phyloP scores from a whole-genome alignment of 2,888 invertebrate species.

The Pheosia gnoma region DNA sequence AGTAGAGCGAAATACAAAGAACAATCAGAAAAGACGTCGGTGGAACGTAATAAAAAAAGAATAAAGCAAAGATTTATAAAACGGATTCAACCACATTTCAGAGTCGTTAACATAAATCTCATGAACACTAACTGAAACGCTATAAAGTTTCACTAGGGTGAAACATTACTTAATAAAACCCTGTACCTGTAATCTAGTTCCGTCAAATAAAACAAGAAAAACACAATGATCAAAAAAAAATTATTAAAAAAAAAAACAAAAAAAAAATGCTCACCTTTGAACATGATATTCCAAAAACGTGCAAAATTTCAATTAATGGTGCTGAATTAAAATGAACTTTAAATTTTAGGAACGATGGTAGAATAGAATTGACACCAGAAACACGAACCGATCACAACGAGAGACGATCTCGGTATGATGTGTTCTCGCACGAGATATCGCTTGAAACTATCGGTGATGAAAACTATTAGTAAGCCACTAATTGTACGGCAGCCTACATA shows the following conservation, averaged over 20 bases:
- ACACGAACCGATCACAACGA: slow-evolving; percentile 64
- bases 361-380: slow-evolving; percentile 31
- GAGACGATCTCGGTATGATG: slow-evolving; percentile 72
- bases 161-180: slow-evolving; percentile 19
- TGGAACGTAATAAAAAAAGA: slow-evolving; percentile 31
- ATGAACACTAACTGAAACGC: slow-evolving; percentile 53
- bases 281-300: slow-evolving; percentile 12
- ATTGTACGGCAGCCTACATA: slow-evolving; percentile 82
- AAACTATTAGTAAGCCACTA: slow-evolving; percentile 81
- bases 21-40: slow-evolving; percentile 26
- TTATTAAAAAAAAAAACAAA: too few species aligned
- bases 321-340: background rate
- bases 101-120: slow-evolving; percentile 62
- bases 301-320: slow-evolving; percentile 8
- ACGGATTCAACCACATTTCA: slow-evolving; percentile 45
- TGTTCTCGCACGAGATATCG: slow-evolving; percentile 58
- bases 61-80: slow-evolving; percentile 41
- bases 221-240: too few species aligned
- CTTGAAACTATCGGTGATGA: slow-evolving; percentile 78
- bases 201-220: slow-evolving; percentile 58
- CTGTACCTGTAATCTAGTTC: slow-evolving; percentile 60
- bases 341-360: slow-evolving; percentile 7
- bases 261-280: slow-evolving; percentile 28
- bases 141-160: slow-evolving; percentile 52
- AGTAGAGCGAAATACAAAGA: slow-evolving; percentile 21